Evolutionary conservation across 2,113 vertebrate genomes (phyloP), one percentile per base, ranked within the genome.

Genomic region (Urocitellus parryii): DNA sequence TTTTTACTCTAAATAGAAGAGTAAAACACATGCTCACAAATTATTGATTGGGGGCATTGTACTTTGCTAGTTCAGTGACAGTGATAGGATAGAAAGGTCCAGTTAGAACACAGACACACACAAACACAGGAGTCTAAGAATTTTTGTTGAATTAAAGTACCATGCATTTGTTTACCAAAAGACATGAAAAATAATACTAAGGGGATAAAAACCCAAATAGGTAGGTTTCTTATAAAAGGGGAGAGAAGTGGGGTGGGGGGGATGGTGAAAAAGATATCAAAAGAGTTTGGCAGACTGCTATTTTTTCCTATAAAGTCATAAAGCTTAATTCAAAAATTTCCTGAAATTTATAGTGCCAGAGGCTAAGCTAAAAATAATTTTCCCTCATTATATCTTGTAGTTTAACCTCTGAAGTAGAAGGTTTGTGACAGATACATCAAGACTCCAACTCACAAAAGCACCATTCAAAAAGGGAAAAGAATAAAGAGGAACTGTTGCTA

Each of bases 321-420:
- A 94, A 96, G 39, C 90, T 97, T 93, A 93, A 97, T 97, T 97
- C 92, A 98, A 96, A 98, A 98, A 83, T 95, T 98, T 95, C 76
- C 96, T 97, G 90, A 94, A 98, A 98, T 98, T 98, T 97, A 86
- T 98, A 76, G 92, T 96, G 97, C 97, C 88, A 97, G 97, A 96
- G 97, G 98, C 97, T 98, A 97, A 97, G 96, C 87, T 98, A 98
- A 98, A 98, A 98, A 98, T 98, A 99, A 95, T 95, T 97, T 97
- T 96, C 88, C 34, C 94, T 97, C 97, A 96, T 98, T 98, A 98
- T 72, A 81, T 97, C 93, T 97, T 97, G 2, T 96, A 95, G 93
- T 97, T 98, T 97, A 97, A 97, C 95, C 95, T 98, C 92, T 97
- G 81, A 73, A 98, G 96, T 95, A 51, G 89, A 91, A 91, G 88